Conservation (phyloP, 2,797 vertebrate species). For the Characodon lateralis region DNA sequence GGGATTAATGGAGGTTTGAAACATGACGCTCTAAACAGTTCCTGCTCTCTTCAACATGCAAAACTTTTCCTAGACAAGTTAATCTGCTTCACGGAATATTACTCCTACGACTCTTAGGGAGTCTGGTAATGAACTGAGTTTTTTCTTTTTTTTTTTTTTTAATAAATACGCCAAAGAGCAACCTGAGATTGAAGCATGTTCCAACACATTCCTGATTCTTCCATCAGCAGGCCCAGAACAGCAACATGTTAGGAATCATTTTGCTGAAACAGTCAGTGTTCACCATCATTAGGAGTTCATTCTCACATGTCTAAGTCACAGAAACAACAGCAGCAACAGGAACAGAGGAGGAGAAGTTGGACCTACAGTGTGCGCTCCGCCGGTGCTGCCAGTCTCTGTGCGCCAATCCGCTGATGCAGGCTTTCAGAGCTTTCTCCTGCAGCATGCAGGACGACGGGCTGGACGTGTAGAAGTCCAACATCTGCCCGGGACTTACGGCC, state of each 20-base stretch:
- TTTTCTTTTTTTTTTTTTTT: background rate
- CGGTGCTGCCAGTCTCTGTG: constrained; percentile 95
- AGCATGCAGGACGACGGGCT: constrained; percentile 96
- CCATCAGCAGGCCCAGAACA: background rate
- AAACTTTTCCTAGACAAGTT: background rate
- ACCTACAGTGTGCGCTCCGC: constrained; percentile 98
- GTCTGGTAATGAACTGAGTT: background rate
- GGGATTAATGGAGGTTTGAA: constrained; percentile 3
- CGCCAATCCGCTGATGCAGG: constrained; percentile 96
- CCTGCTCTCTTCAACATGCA: background rate
- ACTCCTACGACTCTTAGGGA: background rate
- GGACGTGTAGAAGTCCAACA: constrained; percentile 99
- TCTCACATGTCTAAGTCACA: background rate
- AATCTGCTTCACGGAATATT: background rate
- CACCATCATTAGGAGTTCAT: background rate
- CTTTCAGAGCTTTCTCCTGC: constrained; percentile 97
- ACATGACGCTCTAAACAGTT: background rate
- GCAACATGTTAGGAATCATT: background rate
- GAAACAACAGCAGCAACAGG: constrained; percentile 18
- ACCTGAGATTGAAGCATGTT: background rate
- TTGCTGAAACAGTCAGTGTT: background rate
- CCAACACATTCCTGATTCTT: background rate
- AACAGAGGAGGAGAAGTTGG: constrained; percentile 50
- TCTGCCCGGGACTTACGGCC: constrained; percentile 96
- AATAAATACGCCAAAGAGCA: background rate